Base-by-base conservation (phyloP, 2,888 invertebrate genomes). In the Melanostoma mellinum region DNA sequence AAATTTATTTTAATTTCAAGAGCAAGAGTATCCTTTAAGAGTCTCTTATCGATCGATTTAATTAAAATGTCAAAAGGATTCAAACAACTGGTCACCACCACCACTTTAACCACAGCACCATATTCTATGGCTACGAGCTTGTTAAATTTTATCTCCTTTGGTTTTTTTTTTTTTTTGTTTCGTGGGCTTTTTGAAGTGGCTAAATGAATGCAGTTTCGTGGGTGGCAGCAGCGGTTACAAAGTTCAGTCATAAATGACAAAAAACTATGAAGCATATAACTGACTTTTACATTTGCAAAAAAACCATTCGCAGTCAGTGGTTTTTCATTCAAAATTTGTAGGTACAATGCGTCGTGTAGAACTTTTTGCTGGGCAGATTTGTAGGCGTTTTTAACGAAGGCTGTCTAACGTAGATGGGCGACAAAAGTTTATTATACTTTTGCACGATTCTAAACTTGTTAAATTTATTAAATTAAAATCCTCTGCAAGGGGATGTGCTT, bases 11-110 rank as follows among this genome's bases (percentile, higher is more conserved):
- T 36, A 46, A 63, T 60, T 44, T 40, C 48, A 5, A 46, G 42
- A 53, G 42, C 58, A 58, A 42, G 36, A 42, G 50, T 36, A 46
- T 50, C 61, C 61, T 56, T 69, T 56, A 35, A n/a, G 1, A 33
- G 58, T 58, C 10, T 42, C 32, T 50, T 50, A 61, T 68, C 42
- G 44, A 76, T 76, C 68, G 60, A 68, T 69, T 68, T 42, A 58
- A 68, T 75, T 67, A 68, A 68, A 75, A 68, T 75, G 60, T 52
- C 50, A 71, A 71, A 63, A 71, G 71, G 50, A 71, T 71, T 71
- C 42, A 56, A 71, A 77, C 68, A 76, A 48, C 6, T 44, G 42
- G 38, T 53, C 60, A 61, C 20, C 30, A 42, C 35, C n/a, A 8
- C 0, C 30, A 38, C 58, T n/a, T 6, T 10, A 53, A 20, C 20